Evolutionary conservation across 2,797 vertebrate species (phyloP), one percentile per base, ranked within the genome.

Genomic region (Mergus octosetaceus): DNA sequence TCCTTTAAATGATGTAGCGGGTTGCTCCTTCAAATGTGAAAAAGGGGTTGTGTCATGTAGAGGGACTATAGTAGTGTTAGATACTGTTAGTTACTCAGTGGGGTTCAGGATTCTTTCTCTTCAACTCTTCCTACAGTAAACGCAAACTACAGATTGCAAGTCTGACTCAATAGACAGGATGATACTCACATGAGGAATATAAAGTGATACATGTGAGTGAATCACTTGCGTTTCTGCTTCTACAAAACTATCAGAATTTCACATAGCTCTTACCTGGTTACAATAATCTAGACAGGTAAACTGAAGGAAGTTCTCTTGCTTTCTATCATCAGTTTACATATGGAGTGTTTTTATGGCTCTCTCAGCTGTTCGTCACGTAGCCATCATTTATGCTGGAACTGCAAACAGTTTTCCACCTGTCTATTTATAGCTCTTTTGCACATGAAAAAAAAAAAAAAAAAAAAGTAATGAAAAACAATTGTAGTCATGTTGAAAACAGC

Each of bases 361-460:
- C 41, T 74, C 78, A 74, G 45, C 61, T 87, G 56, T 49, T 88
- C 88, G 57, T 84, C 69, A 62, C 7, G 17, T 68, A 73, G 58
- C 24, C 53, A 3, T 86, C 65, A 19, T 69, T 79, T 66, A 25
- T 62, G 77, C 66, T 65, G 49, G 60, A 92, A 95, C 66, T 70
- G 57, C 78, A 96, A 85, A 85, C 65, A 76, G 51, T 66, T 95
- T 88, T 65, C 79, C 86, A 93, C 74, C 62, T 94, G 79, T 71
- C 61, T 51, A 12, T 87, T 92, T 87, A 74, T 56, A 90, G 38
- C 68, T 72, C 47, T 91, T 86, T 74, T 62, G 36, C 51, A 30
- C 65, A 82, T 22, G 8, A 24, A 58, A 30, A n/a, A 18, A 19
- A 39, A 45, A n/a, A n/a, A n/a, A n/a, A 57, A 32, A 39, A 49